A percentile compares a stretch with the other conserved stretches of the same genome.
Conservation (phyloP, 2,888 invertebrate genomes). For the Atrina japonica region DNA sequence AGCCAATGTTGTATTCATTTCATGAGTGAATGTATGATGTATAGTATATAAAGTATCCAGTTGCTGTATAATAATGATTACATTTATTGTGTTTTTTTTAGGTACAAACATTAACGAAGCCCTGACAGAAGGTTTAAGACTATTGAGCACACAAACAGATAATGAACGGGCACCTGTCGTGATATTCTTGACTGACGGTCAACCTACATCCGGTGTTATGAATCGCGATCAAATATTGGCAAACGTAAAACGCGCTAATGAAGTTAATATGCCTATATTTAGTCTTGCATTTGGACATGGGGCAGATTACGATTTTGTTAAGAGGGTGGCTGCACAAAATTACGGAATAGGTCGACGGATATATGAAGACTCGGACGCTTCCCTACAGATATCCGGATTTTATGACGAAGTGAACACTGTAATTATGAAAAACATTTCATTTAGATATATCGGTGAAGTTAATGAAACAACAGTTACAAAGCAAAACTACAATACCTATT, state of each 20-base stretch:
- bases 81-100: too few species aligned
- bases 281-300: slow-evolving; percentile 62
- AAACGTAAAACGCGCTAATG: slow-evolving; percentile 61
- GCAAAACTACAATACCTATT: slow-evolving; percentile 53
- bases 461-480: slow-evolving; percentile 58
- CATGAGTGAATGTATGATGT: too few species aligned
- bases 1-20: too few species aligned
- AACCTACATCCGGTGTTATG: slow-evolving; percentile 78
- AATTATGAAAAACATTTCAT: slow-evolving; percentile 85
- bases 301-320: slow-evolving; percentile 63
- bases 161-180: slow-evolving; percentile 59
- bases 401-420: slow-evolving; percentile 86
- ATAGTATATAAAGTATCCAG: too few species aligned
- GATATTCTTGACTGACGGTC: slow-evolving; percentile 81
- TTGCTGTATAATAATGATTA: too few species aligned
- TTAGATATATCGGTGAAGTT: slow-evolving; percentile 83
- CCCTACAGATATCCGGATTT: slow-evolving; percentile 85
- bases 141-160: slow-evolving; percentile 79
- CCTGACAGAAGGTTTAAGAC: slow-evolving; percentile 81
- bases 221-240: slow-evolving; percentile 68
- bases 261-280: slow-evolving; percentile 54
- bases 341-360: slow-evolving; percentile 87
- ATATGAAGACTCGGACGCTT: slow-evolving; percentile 87
- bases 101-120: slow-evolving; percentile 84
- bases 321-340: slow-evolving; percentile 83